Conservation (phyloP, 2,888 invertebrate species). For the Heliconius erato region DNA sequence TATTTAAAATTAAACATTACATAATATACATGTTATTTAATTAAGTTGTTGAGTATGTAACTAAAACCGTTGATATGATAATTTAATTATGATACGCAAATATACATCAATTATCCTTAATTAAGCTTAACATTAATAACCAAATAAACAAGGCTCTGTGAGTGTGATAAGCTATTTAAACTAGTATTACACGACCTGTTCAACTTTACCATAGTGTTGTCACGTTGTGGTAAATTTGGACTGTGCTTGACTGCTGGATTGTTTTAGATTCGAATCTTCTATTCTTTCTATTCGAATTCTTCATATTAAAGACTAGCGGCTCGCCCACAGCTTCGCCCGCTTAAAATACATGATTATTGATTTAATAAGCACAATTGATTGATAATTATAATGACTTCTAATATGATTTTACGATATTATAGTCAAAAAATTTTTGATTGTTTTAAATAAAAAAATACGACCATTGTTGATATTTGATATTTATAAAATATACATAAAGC, state of each 20-base stretch:
- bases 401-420: no score
- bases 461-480: no score
- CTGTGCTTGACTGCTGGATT: neutral
- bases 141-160: conserved; percentile 11
- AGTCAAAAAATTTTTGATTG: no score
- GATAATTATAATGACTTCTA: no score
- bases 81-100: conserved; percentile 26
- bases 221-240: neutral
- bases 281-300: no score
- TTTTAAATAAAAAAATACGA: no score
- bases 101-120: conserved; percentile 28
- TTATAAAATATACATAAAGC: no score
- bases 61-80: conserved; percentile 11
- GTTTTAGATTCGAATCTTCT: neutral
- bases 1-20: neutral
- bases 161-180: conserved; percentile 8
- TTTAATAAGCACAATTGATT: no score
- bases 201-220: neutral
- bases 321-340: no score
- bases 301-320: no score
- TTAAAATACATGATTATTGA: no score
- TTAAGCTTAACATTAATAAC: conserved; percentile 13
- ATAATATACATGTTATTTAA: neutral
- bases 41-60: conserved; percentile 6
- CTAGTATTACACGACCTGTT: neutral